Evolutionary conservation across 2,797 vertebrate genomes (phyloP).

Genomic region (Myiotriccus ornatus): DNA sequence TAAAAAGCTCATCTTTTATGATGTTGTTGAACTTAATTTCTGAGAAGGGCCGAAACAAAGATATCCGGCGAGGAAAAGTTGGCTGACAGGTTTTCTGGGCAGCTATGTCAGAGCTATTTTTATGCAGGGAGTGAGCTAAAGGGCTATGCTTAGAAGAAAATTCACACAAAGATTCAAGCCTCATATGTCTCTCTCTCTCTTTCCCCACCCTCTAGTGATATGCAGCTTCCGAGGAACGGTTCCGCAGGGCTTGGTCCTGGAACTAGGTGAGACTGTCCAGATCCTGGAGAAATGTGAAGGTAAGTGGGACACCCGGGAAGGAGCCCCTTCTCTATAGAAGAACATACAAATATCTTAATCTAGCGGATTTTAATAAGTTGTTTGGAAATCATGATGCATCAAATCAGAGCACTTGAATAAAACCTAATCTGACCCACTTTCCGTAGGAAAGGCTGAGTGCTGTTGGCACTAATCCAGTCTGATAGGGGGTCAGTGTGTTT

Average conservation of each 20-base stretch:
- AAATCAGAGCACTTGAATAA: constrained; percentile 58
- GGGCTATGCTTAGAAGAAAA: constrained; percentile 44
- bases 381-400: constrained; percentile 52
- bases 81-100: constrained; percentile 32
- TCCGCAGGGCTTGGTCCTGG: constrained; percentile 91
- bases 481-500: constrained; percentile 69
- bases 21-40: background rate
- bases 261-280: constrained; percentile 97
- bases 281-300: constrained; percentile 98
- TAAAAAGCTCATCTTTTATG: background rate
- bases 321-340: background rate
- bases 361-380: constrained; percentile 28
- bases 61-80: background rate
- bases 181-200: constrained; percentile 31
- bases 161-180: constrained; percentile 37
- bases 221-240: constrained; percentile 94
- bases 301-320: constrained; percentile 66
- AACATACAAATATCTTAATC: background rate
- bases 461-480: constrained; percentile 66
- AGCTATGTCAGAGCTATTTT: constrained; percentile 52
- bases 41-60: background rate
- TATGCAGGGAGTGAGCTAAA: constrained; percentile 32
- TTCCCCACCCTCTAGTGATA: constrained; percentile 82
- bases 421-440: constrained; percentile 61
- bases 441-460: constrained; percentile 34